Evolutionary conservation across 2,113 vertebrate genomes (phyloP).

Genomic region (Mugil cephalus): DNA sequence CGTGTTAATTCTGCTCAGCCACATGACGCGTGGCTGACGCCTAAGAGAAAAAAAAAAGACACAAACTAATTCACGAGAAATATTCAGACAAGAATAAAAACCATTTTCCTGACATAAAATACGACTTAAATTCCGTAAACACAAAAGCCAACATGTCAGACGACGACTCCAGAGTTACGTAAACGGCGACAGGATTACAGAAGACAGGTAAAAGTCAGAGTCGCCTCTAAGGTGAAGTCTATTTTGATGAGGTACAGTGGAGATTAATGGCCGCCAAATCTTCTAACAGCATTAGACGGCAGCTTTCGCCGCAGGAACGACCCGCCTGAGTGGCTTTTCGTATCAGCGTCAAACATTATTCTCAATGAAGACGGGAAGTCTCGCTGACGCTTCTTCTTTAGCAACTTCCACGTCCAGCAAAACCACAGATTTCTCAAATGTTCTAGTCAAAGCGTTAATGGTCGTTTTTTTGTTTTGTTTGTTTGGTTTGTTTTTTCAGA

Average conservation of each 20-base stretch:
- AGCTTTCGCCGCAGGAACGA: conserved; percentile 46
- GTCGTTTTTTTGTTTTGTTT: too few relatives aligned
- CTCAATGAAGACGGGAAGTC: conserved; percentile 1
- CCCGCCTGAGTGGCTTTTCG: conserved; percentile 55
- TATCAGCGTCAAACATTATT: conserved; percentile 43
- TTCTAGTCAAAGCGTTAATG: too few relatives aligned
- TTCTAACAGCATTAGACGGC: conserved; percentile 65
- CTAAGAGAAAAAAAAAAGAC: not conserved
- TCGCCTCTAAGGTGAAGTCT: conserved; percentile 32
- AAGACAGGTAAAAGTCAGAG: conserved; percentile 36
- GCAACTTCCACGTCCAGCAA: not conserved
- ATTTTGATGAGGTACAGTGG: conserved; percentile 52
- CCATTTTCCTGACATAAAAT: not conserved
- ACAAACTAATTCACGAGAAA: conserved; percentile 8
- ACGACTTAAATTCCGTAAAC: not conserved
- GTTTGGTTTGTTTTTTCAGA: too few relatives aligned
- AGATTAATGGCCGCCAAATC: conserved; percentile 62
- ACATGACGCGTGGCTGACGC: conserved; percentile 5
- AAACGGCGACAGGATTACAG: conserved; percentile 14
- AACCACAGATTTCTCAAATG: not conserved
- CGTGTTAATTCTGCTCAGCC: not conserved
- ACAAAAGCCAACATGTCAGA: not conserved
- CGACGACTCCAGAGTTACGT: conserved; percentile 7
- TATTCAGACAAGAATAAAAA: not conserved
- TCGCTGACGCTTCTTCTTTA: not conserved